These are phyloP conservation scores for Drosophila takahashii DNA, from an alignment of 1,140 invertebrate species.

Conservation along the genomic window DNA sequence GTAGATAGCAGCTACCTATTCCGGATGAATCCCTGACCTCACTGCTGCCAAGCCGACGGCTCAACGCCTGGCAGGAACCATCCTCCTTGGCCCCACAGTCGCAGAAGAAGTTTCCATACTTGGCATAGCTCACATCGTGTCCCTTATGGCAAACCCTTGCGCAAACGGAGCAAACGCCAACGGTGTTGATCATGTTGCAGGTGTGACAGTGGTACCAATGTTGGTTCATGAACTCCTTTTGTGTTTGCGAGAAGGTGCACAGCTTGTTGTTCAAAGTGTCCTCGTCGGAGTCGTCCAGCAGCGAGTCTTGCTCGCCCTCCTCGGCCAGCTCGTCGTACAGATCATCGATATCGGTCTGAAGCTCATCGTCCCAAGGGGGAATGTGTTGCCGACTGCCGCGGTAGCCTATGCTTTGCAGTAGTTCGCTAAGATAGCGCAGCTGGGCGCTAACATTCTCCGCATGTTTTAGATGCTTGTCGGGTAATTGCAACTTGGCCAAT, in stretches of 20 bases:
- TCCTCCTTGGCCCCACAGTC: constrained; percentile 99
- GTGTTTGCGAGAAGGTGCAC: constrained; percentile 98
- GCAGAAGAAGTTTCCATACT: constrained; percentile 99
- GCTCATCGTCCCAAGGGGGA: constrained; percentile 92
- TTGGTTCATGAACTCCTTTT: constrained; percentile 99
- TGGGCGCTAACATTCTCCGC: constrained; percentile 79
- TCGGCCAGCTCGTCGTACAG: constrained; percentile 87
- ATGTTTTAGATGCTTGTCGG: constrained; percentile 85
- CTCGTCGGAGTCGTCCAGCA: constrained; percentile 97
- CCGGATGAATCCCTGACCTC: constrained; percentile 31
- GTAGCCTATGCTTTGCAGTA: constrained; percentile 83
- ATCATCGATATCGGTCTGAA: constrained; percentile 90
- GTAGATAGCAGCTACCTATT: constrained; percentile 32
- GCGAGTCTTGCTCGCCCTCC: constrained; percentile 94
- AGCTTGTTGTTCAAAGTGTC: constrained; percentile 97
- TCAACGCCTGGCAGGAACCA: constrained; percentile 86
- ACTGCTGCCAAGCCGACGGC: constrained; percentile 58
- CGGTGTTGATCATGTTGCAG: constrained; percentile 98
- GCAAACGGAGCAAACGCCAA: constrained; percentile 98
- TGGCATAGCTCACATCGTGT: constrained; percentile 98
- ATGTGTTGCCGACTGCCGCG: constrained; percentile 87
- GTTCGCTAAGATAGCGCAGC: constrained; percentile 86
- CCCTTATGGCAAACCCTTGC: constrained; percentile 98
- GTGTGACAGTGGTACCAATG: constrained; percentile 99
- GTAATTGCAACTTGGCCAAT: constrained; percentile 87